Evolutionary conservation across 2,113 vertebrate species (phyloP), one percentile per base, ranked within the genome.

Genomic region (Hepsetus odoe): DNA sequence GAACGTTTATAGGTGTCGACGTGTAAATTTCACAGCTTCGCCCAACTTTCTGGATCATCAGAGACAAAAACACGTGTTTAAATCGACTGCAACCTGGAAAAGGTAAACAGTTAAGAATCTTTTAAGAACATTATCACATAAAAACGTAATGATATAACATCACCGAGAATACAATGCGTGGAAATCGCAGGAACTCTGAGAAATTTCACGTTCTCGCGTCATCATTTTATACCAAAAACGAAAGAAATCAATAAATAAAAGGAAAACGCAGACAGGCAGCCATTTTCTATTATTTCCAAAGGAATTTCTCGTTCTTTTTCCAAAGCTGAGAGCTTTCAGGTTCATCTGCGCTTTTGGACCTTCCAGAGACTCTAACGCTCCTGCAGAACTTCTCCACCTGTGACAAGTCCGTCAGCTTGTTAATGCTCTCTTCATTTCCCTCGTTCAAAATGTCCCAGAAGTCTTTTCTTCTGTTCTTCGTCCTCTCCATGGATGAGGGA

Each of bases 371-470:
- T 77, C 80, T 75, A 13, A 82, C 65, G 78, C 65, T 93, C 82
- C 91, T 85, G 87, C 96, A 98, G 18, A 95, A 86, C 76, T 93
- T 93, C 91, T 97, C 92, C 80, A 97, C 93, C 46, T 92, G 92
- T 20, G 95, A 89, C 68, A 92, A 59, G 80, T 99, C 95, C 0
- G 95, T 97, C 59, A 98, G 91, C 73, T 92, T 94, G 86, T 91
- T 94, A 14, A 98, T 93, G 76, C 90, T 92, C 75, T 97, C 96
- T 32, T 96, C 94, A 26, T 95, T 94, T 35, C 94, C 94, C 70
- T 98, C 96, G 80, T 91, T 93, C 79, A 99, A 84, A 77, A 99
- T 95, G 88, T 98, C 97, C 97, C 97, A 99, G 88, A 99, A 95
- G 87, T 98, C 97, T 89, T 94, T 98, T 71, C 92, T 83, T 80